phyloP scores from a whole-genome alignment of 2,888 invertebrate genomes.

The Schizotus pectinicornis region DNA sequence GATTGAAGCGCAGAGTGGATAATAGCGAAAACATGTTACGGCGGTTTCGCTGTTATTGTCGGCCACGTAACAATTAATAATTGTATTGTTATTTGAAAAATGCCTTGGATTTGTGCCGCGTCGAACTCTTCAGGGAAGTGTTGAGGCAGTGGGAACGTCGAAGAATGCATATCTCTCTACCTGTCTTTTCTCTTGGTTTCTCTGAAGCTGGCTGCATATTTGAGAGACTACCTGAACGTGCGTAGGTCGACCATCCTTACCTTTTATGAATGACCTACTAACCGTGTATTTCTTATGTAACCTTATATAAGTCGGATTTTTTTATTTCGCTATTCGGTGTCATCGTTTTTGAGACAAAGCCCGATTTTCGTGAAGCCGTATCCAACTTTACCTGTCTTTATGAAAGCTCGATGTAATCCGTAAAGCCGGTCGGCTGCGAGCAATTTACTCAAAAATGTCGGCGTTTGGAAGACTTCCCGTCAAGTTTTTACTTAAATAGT shows the following conservation, averaged over 20 bases:
- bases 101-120: neutral
- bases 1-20: too few relatives aligned
- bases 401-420: neutral
- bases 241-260: slow-evolving; percentile 30
- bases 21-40: too few relatives aligned
- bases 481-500: too few relatives aligned
- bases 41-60: too few relatives aligned
- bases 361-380: neutral
- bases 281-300: slow-evolving; percentile 21
- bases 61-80: too few relatives aligned
- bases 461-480: too few relatives aligned
- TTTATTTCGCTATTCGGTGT: slow-evolving; percentile 1
- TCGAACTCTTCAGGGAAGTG: neutral
- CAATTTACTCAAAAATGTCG: too few relatives aligned
- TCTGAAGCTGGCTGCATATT: slow-evolving; percentile 7
- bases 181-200: slow-evolving; percentile 5
- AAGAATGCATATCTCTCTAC: slow-evolving; percentile 2
- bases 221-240: slow-evolving; percentile 25
- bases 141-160: slow-evolving; percentile 1
- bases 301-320: slow-evolving; percentile 17
- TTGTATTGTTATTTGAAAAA: too few relatives aligned
- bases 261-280: slow-evolving; percentile 31
- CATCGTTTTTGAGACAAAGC: neutral
- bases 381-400: neutral
- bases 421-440: too few relatives aligned